These are phyloP conservation scores for Drosophila putrida DNA, from an alignment of 2,888 invertebrate species.

Conservation along the genomic window DNA sequence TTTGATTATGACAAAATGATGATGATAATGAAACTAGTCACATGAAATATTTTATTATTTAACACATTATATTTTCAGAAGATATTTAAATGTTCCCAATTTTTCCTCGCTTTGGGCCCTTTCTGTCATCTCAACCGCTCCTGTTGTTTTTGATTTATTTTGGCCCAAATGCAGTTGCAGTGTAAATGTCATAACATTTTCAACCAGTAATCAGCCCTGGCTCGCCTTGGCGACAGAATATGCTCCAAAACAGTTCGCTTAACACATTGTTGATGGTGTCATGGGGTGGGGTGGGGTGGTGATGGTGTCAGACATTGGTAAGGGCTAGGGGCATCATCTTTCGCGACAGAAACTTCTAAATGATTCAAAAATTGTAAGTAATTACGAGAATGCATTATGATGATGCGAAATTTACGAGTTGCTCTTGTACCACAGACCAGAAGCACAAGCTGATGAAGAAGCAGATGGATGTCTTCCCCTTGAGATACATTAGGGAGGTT, in stretches of 20 bases:
- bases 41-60: too few relatives aligned
- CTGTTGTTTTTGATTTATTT: constrained; percentile 32
- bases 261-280: constrained; percentile 50
- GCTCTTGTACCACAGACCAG: constrained; percentile 34
- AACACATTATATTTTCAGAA: too few relatives aligned
- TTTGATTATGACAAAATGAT: too few relatives aligned
- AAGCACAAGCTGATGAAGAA: neutral
- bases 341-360: constrained; percentile 75
- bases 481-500: neutral
- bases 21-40: too few relatives aligned
- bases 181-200: constrained; percentile 81
- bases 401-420: constrained; percentile 81
- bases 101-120: neutral
- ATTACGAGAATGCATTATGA: constrained; percentile 82
- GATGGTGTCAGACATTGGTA: too few relatives aligned
- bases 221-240: constrained; percentile 17
- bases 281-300: neutral
- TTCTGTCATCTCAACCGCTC: constrained; percentile 41
- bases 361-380: constrained; percentile 84
- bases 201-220: constrained; percentile 68
- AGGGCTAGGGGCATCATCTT: constrained; percentile 48
- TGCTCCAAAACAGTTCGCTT: constrained; percentile 45
- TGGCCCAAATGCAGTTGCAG: constrained; percentile 52
- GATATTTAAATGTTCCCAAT: too few relatives aligned
- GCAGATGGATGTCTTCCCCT: constrained; percentile 25